A percentile compares a stretch with the other conserved stretches of the same genome.
These are phyloP conservation scores for Lasiurus borealis DNA, from an alignment of 2,113 vertebrate genomes.

Conservation along the genomic window DNA sequence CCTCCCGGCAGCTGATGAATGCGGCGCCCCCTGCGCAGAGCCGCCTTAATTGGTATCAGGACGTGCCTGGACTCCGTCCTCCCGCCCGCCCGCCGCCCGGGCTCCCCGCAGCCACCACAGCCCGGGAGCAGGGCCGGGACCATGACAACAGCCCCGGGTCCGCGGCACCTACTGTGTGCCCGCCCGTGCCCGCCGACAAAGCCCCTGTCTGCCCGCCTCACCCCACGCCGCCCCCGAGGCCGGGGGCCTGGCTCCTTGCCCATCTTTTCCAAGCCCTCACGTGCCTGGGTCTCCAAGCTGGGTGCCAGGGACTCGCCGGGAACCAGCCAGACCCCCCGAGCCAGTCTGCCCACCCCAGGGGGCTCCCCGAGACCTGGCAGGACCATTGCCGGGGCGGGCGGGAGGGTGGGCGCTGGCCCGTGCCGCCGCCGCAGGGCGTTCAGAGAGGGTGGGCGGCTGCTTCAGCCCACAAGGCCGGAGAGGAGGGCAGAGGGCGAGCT, in stretches of 20 bases:
- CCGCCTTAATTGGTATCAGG: slow-evolving; percentile 80
- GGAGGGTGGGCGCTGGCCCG: too few relatives aligned
- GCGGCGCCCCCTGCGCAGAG: slow-evolving; percentile 65
- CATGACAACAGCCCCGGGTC: too few relatives aligned
- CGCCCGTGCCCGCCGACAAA: rapidly evolving
- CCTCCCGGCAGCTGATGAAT: slow-evolving; percentile 80
- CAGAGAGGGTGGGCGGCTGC: too few relatives aligned
- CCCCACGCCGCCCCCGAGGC: rapidly evolving
- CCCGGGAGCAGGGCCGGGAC: not conserved
- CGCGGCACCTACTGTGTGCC: not conserved
- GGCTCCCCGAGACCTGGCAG: too few relatives aligned
- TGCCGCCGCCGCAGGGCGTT: too few relatives aligned
- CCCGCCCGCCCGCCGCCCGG: too few relatives aligned
- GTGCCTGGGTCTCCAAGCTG: not conserved
- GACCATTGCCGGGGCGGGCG: too few relatives aligned
- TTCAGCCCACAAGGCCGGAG: too few relatives aligned
- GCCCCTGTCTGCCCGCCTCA: not conserved
- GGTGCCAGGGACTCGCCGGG: not conserved
- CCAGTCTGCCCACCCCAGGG: too few relatives aligned
- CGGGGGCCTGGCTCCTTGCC: not conserved
- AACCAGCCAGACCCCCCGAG: too few relatives aligned
- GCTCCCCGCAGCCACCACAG: slow-evolving; percentile 6
- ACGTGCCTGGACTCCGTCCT: slow-evolving; percentile 74
- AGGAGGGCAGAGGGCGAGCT: too few relatives aligned
- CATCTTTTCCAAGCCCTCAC: not conserved